Base-by-base conservation (phyloP, 1,140 invertebrate genomes). In the Drosophila rufa region DNA sequence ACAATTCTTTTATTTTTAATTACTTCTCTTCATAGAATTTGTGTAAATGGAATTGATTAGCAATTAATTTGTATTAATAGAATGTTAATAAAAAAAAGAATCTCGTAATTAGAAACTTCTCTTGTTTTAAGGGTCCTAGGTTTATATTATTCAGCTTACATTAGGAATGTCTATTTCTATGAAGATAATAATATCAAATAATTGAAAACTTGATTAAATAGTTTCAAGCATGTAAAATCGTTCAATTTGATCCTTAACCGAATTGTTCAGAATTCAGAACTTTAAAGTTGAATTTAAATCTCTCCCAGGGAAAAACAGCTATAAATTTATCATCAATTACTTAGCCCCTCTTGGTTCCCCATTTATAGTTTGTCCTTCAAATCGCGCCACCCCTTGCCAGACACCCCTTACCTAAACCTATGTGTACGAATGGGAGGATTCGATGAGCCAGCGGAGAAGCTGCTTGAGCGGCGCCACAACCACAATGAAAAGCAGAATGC, bases 401-500 rank as follows among this genome's bases (percentile, higher is more conserved):
- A 64, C 40, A 50, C 42, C 42, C 38, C 8, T 11, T 11, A n/a
- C 36, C 40, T 71, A 42, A 56, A 5, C 46, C 68, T 82, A 82
- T 30, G 67, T 46, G 27, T 48, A 65, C 60, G 58, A 78, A 73
- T 76, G 79, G 17, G 61, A 43, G 43, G 66, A 69, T 53, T 59
- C 53, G 12, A 90, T 70, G 33, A 90, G 47, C 85, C 86, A 90
- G n/a, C 78, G 64, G 8, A 91, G 33, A 30, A 90, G 66, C 33
- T 90, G 85, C 75, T 73, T 74, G 3, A 90, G 55, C 9, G 85
- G 85, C 42, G 75, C 56, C 30, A 80, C 57, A 50, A 90, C 43
- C 47, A 90, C 85, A 68, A 85, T 79, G 19, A 90, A 62, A 56
- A 91, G 65, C 15, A 90, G 55, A 55, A 90, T 90, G 71, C 79